phyloP scores from a whole-genome alignment of 2,888 invertebrate genomes.

The Acronicta leporina region DNA sequence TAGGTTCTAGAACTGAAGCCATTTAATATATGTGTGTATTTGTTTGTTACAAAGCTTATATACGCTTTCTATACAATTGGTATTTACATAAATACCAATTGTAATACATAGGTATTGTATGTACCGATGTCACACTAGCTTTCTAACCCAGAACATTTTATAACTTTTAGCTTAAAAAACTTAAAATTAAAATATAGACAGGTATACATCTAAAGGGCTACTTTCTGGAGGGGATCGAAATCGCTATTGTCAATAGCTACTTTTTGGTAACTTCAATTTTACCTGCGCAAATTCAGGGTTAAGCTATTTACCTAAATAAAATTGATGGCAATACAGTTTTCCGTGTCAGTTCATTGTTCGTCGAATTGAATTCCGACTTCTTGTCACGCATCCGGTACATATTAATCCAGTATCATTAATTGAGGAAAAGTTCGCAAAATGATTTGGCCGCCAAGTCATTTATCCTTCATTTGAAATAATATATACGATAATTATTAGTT shows the following conservation, averaged over 20 bases:
- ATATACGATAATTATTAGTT: too few relatives aligned
- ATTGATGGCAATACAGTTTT: not conserved
- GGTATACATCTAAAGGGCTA: too few relatives aligned
- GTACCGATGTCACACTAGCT: too few relatives aligned
- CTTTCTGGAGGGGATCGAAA: too few relatives aligned
- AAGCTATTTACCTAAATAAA: not conserved
- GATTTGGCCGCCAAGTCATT: not conserved
- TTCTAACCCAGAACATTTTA: too few relatives aligned
- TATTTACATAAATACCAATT: too few relatives aligned
- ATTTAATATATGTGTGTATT: too few relatives aligned
- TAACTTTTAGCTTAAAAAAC: too few relatives aligned
- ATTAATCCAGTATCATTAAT: not conserved
- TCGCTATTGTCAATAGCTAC: too few relatives aligned
- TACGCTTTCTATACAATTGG: too few relatives aligned
- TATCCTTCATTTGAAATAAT: too few relatives aligned
- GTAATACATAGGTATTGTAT: not conserved
- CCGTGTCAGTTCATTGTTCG: not conserved
- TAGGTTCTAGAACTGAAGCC: slow-evolving; percentile 1
- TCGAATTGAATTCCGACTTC: not conserved
- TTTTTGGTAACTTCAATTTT: not conserved
- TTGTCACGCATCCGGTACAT: not conserved
- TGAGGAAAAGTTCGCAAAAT: not conserved
- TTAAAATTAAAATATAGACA: too few relatives aligned
- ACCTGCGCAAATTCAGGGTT: not conserved
- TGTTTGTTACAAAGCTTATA: not conserved